These are phyloP conservation scores for Matsumyia berberina DNA, from an alignment of 2,888 invertebrate species.

Conservation along the genomic window DNA sequence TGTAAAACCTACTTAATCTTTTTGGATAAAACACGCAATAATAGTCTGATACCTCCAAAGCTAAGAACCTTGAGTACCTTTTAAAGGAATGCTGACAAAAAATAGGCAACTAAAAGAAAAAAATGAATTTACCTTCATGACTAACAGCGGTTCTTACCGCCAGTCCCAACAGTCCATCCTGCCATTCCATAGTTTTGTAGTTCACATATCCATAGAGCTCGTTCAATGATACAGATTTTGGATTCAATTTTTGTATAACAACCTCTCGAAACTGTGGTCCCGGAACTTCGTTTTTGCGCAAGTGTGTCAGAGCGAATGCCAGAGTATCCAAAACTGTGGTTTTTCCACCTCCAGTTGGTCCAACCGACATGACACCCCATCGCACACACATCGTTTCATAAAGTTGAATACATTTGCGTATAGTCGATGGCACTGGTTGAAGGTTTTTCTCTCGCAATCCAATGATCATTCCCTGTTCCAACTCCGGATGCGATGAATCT, in stretches of 20 bases:
- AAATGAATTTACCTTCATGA: conserved; percentile 79
- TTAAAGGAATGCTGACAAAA: too few species aligned
- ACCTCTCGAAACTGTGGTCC: conserved; percentile 89
- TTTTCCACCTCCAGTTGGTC: conserved; percentile 95
- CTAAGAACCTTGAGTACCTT: too few species aligned
- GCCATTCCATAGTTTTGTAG: conserved; percentile 94
- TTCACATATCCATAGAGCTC: conserved; percentile 95
- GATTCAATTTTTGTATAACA: conserved; percentile 92
- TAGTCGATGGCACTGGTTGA: conserved; percentile 86
- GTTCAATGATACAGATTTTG: conserved; percentile 94
- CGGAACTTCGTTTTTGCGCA: conserved; percentile 86
- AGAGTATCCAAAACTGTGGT: conserved; percentile 91
- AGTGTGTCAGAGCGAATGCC: conserved; percentile 88
- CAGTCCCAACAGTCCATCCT: conserved; percentile 92
- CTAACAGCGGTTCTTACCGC: conserved; percentile 82
- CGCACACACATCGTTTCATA: conserved; percentile 96
- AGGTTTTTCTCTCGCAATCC: conserved; percentile 86
- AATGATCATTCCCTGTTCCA: conserved; percentile 88
- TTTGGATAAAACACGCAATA: too few species aligned
- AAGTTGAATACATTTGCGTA: conserved; percentile 88
- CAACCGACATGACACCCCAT: conserved; percentile 96
- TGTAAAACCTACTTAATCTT: too few species aligned
- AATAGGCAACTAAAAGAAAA: too few species aligned
- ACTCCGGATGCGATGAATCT: conserved; percentile 90
- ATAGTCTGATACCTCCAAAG: too few species aligned